Base-by-base conservation (phyloP, 2,113 vertebrate genomes). In the Antechinus flavipes region DNA sequence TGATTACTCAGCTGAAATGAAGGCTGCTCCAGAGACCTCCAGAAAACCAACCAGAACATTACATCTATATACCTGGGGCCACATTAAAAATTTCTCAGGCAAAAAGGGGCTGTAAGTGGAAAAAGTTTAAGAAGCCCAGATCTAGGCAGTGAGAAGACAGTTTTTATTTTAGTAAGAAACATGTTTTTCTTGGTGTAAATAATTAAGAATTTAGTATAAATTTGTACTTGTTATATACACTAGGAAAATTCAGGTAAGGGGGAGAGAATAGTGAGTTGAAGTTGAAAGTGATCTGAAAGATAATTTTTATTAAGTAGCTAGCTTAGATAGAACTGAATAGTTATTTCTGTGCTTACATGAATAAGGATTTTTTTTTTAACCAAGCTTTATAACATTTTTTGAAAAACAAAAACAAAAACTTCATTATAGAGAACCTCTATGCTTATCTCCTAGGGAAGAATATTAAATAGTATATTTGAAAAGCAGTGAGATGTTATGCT, bases 181-280 rank as follows among this genome's bases (percentile, higher is more conserved):
- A 49, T 61, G 54, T 26, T 58, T 54, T 89, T 8, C 2, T 53
- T 54, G 76, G 47, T 93, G 92, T 50, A 93, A 50, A 52, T 54
- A 42, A 53, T 22, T 76, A 55, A 89, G 84, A 91, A 49, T 47
- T 46, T 9, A 12, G 49, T 26, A 47, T 55, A 49, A 30, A 25
- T n/a, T 53, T 23, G 55, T 53, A 55, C 26, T 56, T 0, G 52
- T 1, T 11, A 93, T 27, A 42, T 90, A 91, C 90, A 90, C 23
- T 54, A 25, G 47, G 42, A 95, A 89, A 9, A 90, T 96, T 94
- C 30, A 93, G 93, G 91, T 76, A 27, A 61, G 56, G 61, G n/a
- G 61, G 42, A 42, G 61, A 76, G 56, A 89, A 50, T 68, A 89
- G 24, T 93, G 30, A 68, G 84, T 94, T 91, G 54, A 56, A 91